Evolutionary conservation across 2,113 vertebrate species (phyloP).

Genomic region (Hypocryptadius cinnamomeus): DNA sequence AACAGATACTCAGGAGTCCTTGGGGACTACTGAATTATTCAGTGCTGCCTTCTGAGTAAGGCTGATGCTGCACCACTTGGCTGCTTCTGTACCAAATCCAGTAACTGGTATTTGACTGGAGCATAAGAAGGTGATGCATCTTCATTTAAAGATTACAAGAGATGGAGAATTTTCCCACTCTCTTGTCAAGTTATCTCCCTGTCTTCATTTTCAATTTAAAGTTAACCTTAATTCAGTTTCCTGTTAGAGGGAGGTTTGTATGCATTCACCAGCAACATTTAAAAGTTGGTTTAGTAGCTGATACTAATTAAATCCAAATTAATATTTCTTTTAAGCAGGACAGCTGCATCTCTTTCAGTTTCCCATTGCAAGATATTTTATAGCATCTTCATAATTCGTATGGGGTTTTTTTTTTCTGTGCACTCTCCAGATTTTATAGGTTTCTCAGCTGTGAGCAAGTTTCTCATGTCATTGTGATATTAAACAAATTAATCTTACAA

Average conservation of each 20-base stretch:
- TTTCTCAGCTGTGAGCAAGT: not conserved
- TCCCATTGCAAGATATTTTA: not conserved
- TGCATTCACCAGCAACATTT: not conserved
- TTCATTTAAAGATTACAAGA: not conserved
- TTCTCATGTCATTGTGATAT: not conserved
- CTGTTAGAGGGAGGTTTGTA: not conserved
- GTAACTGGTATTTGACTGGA: not conserved
- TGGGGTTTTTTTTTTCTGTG: not conserved
- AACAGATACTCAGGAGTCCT: not conserved
- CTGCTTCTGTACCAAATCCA: not conserved
- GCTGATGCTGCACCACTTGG: not conserved
- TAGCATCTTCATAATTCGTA: not conserved
- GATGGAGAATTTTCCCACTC: not conserved
- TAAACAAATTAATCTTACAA: not conserved
- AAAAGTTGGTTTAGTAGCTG: not conserved
- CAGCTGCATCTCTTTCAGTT: not conserved
- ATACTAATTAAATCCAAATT: not conserved
- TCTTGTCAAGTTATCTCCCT: not conserved
- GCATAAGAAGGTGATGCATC: not conserved
- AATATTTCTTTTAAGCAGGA: not conserved
- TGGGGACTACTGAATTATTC: constrained; percentile 13
- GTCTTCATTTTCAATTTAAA: not conserved
- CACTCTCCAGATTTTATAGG: not conserved
- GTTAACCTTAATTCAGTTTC: not conserved
- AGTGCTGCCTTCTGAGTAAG: not conserved